Evolutionary conservation across 53 echinoderm and acorn worm genomes (phyloP).

Genomic region (Astropecten irregularis): DNA sequence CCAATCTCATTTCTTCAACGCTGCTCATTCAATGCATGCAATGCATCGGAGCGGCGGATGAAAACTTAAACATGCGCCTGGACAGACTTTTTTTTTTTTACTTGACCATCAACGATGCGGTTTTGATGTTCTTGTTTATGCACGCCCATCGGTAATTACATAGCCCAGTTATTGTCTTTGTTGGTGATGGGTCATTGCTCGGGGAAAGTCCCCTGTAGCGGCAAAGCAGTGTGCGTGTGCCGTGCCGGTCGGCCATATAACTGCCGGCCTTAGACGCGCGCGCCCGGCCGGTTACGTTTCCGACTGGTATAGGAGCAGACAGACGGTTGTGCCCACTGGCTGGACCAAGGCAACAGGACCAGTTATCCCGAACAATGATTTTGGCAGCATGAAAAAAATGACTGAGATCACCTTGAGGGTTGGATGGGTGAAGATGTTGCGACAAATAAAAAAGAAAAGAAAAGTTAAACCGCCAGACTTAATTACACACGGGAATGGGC

Average conservation of each 20-base stretch:
- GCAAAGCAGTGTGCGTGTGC: neutral
- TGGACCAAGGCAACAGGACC: constrained; percentile 38
- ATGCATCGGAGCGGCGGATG: no score
- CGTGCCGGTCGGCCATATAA: neutral
- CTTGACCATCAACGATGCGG: no score
- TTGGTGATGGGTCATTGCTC: constrained; percentile 25
- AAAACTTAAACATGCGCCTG: neutral
- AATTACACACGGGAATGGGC: no score
- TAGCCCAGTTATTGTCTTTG: constrained; percentile 6
- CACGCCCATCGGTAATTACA: constrained; percentile 3
- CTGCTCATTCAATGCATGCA: no score
- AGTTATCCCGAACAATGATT: constrained; percentile 30
- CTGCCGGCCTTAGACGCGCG: neutral
- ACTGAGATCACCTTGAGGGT: no score
- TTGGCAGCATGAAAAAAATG: no score
- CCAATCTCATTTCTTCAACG: no score
- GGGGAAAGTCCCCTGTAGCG: constrained; percentile 11
- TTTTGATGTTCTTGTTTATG: no score
- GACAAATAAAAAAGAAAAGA: no score
- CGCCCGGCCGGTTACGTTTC: neutral
- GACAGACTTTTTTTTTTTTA: no score
- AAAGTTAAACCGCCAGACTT: no score
- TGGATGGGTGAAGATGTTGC: no score
- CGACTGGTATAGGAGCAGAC: neutral
- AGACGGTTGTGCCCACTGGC: constrained; percentile 25